Evolutionary conservation across 2,113 vertebrate species (phyloP), one percentile per base, ranked within the genome.

Genomic region (Ochotona curzoniae): DNA sequence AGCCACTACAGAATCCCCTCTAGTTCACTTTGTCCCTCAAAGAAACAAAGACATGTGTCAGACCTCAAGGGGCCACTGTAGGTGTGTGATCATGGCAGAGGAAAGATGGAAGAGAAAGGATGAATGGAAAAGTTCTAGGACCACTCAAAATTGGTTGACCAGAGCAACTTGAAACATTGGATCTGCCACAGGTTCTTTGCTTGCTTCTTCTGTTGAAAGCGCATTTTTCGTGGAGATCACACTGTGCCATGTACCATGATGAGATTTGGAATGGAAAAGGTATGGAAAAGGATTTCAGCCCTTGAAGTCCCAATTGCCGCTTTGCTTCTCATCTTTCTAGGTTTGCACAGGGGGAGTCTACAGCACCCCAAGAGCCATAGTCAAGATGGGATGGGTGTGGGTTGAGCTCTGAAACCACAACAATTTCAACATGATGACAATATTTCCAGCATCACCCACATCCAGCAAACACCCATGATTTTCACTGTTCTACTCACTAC

Each of bases 171-270:
- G 54, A 57, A 25, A 60, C 44, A 13, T 30, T 8, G 11, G n/a
- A 10, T 10, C 38, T 63, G 2, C 73, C n/a, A 17, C 7, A 17
- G 21, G 10, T 18, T 67, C 30, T 17, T 11, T 1, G 0, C n/a
- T 81, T 57, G 54, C 25, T 69, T 60, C 21, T 70, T 88, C 51
- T 7, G 69, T 57, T 51, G 83, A 10, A 89, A 57, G 54, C 20
- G 51, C 89, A 49, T 93, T 70, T 92, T 70, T 87, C 85, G 73
- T 26, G 66, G 30, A 63, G 51, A 83, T 26, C 23, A 67, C 61
- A 44, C 44, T 44, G 44, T 26, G 32, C 28, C 47, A 47, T 32
- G 44, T 30, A 60, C 70, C n/a, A 32, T 0, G 1, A 23, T n/a
- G 86, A 85, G 83, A 83, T 18, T n/a, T 47, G 64, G 82, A 47